A percentile compares a stretch with the other conserved stretches of the same genome.
Evolutionary conservation across 2,888 invertebrate genomes (phyloP).

Genomic region (Acanthosoma haemorrhoidale): DNA sequence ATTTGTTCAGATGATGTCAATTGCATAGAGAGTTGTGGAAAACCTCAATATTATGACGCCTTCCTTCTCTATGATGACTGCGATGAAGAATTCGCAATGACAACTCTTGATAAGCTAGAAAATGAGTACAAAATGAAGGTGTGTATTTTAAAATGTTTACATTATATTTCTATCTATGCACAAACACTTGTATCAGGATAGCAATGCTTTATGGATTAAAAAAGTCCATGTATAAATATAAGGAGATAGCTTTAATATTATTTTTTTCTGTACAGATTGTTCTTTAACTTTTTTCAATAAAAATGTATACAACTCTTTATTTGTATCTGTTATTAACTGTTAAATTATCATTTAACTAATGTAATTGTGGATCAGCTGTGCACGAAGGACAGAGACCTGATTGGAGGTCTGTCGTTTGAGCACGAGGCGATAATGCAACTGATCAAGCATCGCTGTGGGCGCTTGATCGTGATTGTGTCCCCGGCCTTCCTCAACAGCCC

Average conservation of each 20-base stretch:
- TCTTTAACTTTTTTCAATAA: too few species aligned
- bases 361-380: conserved; percentile 56
- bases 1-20: conserved; percentile 55
- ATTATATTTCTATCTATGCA: too few species aligned
- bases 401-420: conserved; percentile 64
- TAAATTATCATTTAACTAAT: too few species aligned
- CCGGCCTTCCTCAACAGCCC: conserved; percentile 67
- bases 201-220: not conserved
- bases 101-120: conserved; percentile 60
- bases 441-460: conserved; percentile 69
- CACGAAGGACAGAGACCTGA: conserved; percentile 65
- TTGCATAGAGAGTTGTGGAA: conserved; percentile 48
- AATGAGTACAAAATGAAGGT: conserved; percentile 59
- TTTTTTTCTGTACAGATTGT: too few species aligned
- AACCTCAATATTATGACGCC: conserved; percentile 67
- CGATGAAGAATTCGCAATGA: conserved; percentile 63
- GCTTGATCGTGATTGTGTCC: conserved; percentile 73
- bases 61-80: conserved; percentile 70
- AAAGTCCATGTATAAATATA: conserved; percentile 9
- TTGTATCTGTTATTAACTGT: too few species aligned
- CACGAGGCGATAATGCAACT: conserved; percentile 66
- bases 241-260: too few species aligned
- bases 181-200: not conserved
- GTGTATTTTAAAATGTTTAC: conserved; percentile 31
- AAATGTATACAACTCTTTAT: too few species aligned